These are phyloP conservation scores for Nymphalis c-album DNA, from an alignment of 2,888 invertebrate species.

Conservation along the genomic window DNA sequence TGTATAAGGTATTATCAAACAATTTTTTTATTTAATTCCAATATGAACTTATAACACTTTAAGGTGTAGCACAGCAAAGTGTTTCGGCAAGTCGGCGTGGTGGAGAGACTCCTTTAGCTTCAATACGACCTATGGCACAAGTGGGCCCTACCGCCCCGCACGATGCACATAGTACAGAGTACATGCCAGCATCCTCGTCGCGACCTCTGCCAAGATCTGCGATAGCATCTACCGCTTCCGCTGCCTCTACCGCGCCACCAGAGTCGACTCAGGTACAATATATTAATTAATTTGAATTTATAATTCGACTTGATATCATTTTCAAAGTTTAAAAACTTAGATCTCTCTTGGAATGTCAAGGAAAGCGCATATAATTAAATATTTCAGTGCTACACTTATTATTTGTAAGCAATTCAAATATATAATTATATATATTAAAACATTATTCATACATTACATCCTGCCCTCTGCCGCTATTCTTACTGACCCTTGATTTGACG, in stretches of 20 bases:
- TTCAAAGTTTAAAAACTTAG: too few species aligned
- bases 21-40: conserved; percentile 3
- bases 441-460: too few species aligned
- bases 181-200: conserved; percentile 92
- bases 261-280: conserved; percentile 68
- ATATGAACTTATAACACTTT: neutral
- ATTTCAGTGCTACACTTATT: too few species aligned
- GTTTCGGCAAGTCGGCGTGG: conserved; percentile 84
- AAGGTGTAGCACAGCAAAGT: conserved; percentile 74
- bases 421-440: too few species aligned
- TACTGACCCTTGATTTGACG: too few species aligned
- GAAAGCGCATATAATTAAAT: too few species aligned
- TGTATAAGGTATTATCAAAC: neutral
- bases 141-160: conserved; percentile 90
- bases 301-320: too few species aligned
- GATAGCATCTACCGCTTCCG: conserved; percentile 84
- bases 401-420: too few species aligned
- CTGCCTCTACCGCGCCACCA: conserved; percentile 80
- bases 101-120: conserved; percentile 91
- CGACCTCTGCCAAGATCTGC: conserved; percentile 81
- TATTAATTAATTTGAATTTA: neutral
- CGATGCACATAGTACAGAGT: conserved; percentile 85
- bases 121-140: conserved; percentile 94
- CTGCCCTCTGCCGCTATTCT: too few species aligned
- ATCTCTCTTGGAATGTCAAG: too few species aligned